Percentiles rank a stretch among this genome's conserved stretches.
Evolutionary conservation across 2,888 invertebrate genomes (phyloP).

Genomic region (Ceriagrion tenellum): DNA sequence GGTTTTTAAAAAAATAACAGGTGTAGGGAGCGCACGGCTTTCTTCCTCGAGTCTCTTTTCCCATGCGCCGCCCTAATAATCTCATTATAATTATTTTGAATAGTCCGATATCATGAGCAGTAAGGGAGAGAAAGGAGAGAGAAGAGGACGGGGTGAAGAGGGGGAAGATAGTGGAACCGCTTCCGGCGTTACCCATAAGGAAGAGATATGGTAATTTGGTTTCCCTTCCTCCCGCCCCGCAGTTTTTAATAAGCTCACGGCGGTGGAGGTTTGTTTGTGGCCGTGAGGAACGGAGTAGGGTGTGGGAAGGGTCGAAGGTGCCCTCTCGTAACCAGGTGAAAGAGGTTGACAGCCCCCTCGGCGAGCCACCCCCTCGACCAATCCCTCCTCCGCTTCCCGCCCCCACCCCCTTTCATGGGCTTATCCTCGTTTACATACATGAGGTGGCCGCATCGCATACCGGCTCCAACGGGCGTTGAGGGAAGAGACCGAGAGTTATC

Average conservation of each 20-base stretch:
- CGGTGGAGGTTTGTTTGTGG: not conserved
- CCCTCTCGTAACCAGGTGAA: not conserved
- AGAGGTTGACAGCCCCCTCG: slow-evolving; percentile 23
- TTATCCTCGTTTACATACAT: slow-evolving; percentile 34
- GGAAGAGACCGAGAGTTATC: not conserved
- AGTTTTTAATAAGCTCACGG: not conserved
- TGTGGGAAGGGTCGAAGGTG: not conserved
- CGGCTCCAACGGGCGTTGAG: not conserved
- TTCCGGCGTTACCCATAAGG: slow-evolving; percentile 14
- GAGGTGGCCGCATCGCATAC: not conserved
- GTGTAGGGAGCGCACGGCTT: not conserved
- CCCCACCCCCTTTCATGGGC: too few relatives aligned
- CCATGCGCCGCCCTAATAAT: slow-evolving; percentile 30
- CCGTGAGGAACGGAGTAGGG: not conserved
- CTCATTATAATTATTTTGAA: slow-evolving; percentile 42
- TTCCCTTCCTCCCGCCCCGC: not conserved
- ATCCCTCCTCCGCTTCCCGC: not conserved
- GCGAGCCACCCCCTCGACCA: not conserved
- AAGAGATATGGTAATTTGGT: slow-evolving; percentile 37
- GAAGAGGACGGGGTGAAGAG: not conserved
- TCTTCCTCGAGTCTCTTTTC: not conserved
- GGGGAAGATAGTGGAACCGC: not conserved
- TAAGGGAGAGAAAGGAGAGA: not conserved
- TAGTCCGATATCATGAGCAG: slow-evolving; percentile 17
- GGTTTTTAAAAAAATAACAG: not conserved